Percentiles rank a stretch among this genome's conserved stretches.
Conservation (phyloP, 2,797 vertebrate species). For the Novumbra hubbsi region DNA sequence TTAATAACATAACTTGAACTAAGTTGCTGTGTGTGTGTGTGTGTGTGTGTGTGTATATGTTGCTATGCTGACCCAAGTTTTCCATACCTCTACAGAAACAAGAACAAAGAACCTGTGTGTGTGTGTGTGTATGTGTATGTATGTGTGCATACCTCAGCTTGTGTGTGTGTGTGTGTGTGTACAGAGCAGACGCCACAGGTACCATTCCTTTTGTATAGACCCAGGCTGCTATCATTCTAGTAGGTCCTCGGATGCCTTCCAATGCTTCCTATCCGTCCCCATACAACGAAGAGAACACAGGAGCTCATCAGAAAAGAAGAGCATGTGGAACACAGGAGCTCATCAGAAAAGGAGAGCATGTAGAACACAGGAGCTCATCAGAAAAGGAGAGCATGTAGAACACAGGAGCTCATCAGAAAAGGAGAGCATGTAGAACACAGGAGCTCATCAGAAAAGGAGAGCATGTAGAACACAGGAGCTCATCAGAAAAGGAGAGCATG, state of each 20-base stretch:
- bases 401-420: too few species aligned
- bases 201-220: slow-evolving; percentile 1
- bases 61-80: not conserved
- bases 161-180: slow-evolving; percentile 1
- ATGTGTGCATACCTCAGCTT: not conserved
- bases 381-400: too few species aligned
- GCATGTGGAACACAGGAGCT: too few species aligned
- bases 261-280: too few species aligned
- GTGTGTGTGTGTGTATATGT: not conserved
- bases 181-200: not conserved
- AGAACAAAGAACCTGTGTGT: slow-evolving; percentile 13
- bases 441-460: too few species aligned
- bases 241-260: not conserved
- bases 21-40: not conserved
- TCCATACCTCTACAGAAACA: slow-evolving; percentile 50
- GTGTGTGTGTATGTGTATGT: not conserved
- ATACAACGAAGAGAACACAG: too few species aligned
- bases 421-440: too few species aligned
- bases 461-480: too few species aligned
- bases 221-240: not conserved
- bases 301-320: too few species aligned
- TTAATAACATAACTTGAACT: not conserved
- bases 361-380: too few species aligned
- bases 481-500: too few species aligned
- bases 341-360: not conserved